Conservation (phyloP, 1,140 invertebrate species). For the Triops cancriformis region DNA sequence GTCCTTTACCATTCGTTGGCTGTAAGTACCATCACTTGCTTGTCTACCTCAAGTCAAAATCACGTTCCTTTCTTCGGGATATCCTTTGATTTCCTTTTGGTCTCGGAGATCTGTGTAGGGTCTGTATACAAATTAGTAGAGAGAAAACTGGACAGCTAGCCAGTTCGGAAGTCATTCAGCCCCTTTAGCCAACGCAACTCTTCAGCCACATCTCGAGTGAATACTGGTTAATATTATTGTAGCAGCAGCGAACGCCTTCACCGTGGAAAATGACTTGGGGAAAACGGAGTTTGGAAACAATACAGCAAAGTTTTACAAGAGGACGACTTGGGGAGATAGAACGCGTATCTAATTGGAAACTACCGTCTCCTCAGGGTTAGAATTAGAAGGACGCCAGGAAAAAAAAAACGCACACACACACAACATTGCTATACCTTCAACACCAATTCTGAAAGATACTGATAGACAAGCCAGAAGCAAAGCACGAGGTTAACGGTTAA, state of each 20-base stretch:
- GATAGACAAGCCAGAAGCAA: conserved; percentile 9
- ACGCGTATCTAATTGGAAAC: not conserved
- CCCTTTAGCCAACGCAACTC: not conserved
- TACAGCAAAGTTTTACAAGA: not conserved
- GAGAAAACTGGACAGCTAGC: not conserved
- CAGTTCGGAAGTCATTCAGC: conserved; percentile 5
- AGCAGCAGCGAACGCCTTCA: not conserved
- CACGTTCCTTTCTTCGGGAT: not conserved
- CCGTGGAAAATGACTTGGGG: not conserved
- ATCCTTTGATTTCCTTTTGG: not conserved
- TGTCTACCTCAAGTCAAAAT: not conserved
- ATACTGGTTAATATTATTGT: not conserved
- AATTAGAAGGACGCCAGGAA: not conserved
- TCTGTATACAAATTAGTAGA: not conserved
- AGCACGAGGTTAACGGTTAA: not conserved
- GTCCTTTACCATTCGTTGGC: not conserved
- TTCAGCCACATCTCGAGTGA: not conserved
- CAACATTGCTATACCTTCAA: conserved; percentile 2
- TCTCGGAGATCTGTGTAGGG: not conserved
- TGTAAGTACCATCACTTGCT: not conserved
- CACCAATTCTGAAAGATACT: not conserved
- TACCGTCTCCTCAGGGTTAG: not conserved
- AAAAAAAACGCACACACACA: no score
- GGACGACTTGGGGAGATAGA: not conserved
- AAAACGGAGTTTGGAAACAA: not conserved